Base-by-base conservation (phyloP, 2,113 vertebrate genomes). In the Nettapus auritus region DNA sequence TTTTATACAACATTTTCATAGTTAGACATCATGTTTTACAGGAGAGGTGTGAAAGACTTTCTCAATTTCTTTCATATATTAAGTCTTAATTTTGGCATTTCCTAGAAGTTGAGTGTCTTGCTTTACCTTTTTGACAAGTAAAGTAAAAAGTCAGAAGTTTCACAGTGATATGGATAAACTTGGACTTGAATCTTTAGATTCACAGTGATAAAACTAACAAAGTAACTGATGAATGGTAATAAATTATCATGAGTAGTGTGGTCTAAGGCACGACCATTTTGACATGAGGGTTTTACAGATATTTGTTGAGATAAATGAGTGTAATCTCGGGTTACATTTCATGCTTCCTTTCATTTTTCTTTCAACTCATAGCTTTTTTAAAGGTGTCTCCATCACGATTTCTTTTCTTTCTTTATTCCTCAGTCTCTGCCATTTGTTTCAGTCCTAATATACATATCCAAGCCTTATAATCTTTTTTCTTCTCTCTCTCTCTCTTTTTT, bases 81-180 rank as follows among this genome's bases (percentile, higher is more conserved):
- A 89, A 88, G 53, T 80, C 88, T 86, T 74, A 92, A 83, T 90
- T 83, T 83, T 81, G 20, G 4, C 23, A 50, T 89, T 86, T 95
- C 28, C 34, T 56, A 62, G 53, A 21, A 71, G 33, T 60, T 91
- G 48, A 69, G 14, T 40, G 21, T 62, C 92, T 92, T 77, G 8
- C 56, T 75, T 91, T 38, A 79, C n/a, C 38, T 76, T 93, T 48
- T 84, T 70, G 57, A 63, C 42, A 80, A 56, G 16, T 59, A 57
- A 88, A 57, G 28, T 52, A 34, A 14, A 55, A 36, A 84, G 8
- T 83, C 63, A 70, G 17, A 91, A 74, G 7, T 81, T 88, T 40
- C 19, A 34, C 75, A 62, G 9, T 67, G 36, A 74, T 33, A 50
- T 5, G 13, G 16, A 23, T 63, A 29, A 38, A 78, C 28, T 50